Base-by-base conservation (phyloP, 53 echinoderm and acorn worm species). In the Mesocentrotus franciscanus region DNA sequence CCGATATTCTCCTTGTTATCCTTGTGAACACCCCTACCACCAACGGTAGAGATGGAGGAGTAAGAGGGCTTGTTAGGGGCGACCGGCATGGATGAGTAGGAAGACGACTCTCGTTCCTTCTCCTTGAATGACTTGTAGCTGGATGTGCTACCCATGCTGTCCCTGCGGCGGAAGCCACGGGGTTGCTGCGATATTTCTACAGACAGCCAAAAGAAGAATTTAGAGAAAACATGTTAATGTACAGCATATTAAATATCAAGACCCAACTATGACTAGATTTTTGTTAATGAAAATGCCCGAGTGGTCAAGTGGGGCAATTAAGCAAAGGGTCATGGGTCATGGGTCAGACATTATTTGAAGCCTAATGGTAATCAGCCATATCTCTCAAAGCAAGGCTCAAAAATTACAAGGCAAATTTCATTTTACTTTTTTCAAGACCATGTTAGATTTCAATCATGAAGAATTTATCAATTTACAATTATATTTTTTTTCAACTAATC, bases 1-100 rank as follows among this genome's bases (percentile, higher is more conserved):
- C 95, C 95, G 22, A 68, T 85, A 55, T 85, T 94, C 87, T 94
- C 95, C 87, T 85, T 94, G 56, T 85, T 94, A 36, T 85, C 87
- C 49, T 64, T 85, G 9, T 94, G 95, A 0, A 85, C 87, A 1
- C 95, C 95, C 87, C 95, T 94, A 10, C 95, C 95, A n/a, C 95
- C 95, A 0, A 94, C 95, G 8, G 95, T 94, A 10, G 95, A 94
- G 71, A 94, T 94, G 33, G 85, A 61, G 61, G 95, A 94, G 33
- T 71, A 71, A 13, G 92, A 42, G 12, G 92, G 26, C 17, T 13
- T 15, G 14, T n/a, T 20, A n/a, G 62, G 4, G 10, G 35, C 4
- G 3, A 6, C 12, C 55, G 93, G 26, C 3, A 0, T 2, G 8
- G 90, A 57, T 4, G 36, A 36, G 22, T 42, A 85, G 33, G 79